Percentiles rank a stretch among this genome's conserved stretches.
Evolutionary conservation across 2,888 invertebrate genomes (phyloP).

Genomic region (Listrodromus nycthemerus): DNA sequence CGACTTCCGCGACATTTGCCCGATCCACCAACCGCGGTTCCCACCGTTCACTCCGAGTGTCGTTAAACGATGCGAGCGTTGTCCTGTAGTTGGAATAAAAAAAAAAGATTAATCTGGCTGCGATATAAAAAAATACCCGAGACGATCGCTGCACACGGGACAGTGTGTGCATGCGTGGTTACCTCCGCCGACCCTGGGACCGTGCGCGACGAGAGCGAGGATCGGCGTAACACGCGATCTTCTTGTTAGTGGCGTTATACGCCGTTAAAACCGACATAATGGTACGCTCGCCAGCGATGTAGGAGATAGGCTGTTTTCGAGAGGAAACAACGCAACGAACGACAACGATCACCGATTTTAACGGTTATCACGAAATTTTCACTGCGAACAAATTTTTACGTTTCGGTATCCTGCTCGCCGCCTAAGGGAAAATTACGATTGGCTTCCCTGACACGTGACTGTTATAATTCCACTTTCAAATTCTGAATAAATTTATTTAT

Average conservation of each 20-base stretch:
- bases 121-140: constrained; percentile 25
- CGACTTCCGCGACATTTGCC: constrained; percentile 1
- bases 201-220: constrained; percentile 58
- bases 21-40: constrained; percentile 19
- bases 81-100: constrained; percentile 22
- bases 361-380: constrained; percentile 49
- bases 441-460: constrained; percentile 59
- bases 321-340: constrained; percentile 56
- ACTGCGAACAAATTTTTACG: not conserved
- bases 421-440: constrained; percentile 19
- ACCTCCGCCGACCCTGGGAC: constrained; percentile 70
- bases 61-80: constrained; percentile 36
- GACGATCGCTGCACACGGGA: constrained; percentile 16
- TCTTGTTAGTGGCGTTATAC: constrained; percentile 79
- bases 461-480: constrained; percentile 22
- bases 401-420: constrained; percentile 42
- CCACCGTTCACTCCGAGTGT: constrained; percentile 19
- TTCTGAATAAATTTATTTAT: constrained; percentile 53
- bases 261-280: constrained; percentile 78
- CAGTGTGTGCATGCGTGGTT: constrained; percentile 65
- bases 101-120: constrained; percentile 13
- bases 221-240: constrained; percentile 77
- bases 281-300: constrained; percentile 65
- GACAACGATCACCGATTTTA: constrained; percentile 50
- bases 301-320: constrained; percentile 39